Evolutionary conservation across 92 coral and sea anemone genomes (phyloP).

Genomic region (Umimayanthus chanpuru): DNA sequence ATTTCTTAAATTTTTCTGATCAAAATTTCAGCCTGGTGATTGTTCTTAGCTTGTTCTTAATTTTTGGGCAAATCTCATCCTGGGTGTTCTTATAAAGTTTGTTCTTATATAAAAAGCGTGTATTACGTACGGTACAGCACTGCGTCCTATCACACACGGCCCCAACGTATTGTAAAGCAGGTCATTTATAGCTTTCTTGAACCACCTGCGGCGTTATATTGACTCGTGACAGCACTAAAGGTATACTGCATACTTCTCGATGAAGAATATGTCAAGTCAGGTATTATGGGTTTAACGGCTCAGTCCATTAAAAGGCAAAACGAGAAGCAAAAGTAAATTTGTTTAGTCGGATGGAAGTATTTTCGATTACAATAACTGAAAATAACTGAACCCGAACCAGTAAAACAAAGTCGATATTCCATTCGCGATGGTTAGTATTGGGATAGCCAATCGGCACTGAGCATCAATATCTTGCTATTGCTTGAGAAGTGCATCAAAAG

Average conservation of each 20-base stretch:
- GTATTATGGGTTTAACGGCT: too few relatives aligned
- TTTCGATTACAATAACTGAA: too few relatives aligned
- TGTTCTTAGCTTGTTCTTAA: too few relatives aligned
- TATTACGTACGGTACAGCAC: neutral
- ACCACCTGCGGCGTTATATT: neutral
- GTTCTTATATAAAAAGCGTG: too few relatives aligned
- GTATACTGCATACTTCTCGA: neutral
- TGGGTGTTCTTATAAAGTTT: too few relatives aligned
- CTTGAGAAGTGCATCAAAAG: neutral
- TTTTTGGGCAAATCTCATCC: too few relatives aligned
- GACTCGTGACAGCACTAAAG: neutral
- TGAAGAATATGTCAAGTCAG: neutral
- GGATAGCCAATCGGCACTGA: neutral
- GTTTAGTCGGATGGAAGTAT: neutral
- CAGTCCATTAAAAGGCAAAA: neutral
- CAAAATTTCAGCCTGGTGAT: too few relatives aligned
- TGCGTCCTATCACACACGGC: neutral
- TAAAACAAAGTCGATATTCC: too few relatives aligned
- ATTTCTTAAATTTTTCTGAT: too few relatives aligned
- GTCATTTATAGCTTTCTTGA: neutral
- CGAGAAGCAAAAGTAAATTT: neutral
- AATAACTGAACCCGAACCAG: neutral
- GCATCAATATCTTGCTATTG: neutral
- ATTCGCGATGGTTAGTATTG: neutral
- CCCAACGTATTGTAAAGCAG: neutral